Evolutionary conservation across 2,797 vertebrate genomes (phyloP).

Genomic region (Neoniphon sammara): DNA sequence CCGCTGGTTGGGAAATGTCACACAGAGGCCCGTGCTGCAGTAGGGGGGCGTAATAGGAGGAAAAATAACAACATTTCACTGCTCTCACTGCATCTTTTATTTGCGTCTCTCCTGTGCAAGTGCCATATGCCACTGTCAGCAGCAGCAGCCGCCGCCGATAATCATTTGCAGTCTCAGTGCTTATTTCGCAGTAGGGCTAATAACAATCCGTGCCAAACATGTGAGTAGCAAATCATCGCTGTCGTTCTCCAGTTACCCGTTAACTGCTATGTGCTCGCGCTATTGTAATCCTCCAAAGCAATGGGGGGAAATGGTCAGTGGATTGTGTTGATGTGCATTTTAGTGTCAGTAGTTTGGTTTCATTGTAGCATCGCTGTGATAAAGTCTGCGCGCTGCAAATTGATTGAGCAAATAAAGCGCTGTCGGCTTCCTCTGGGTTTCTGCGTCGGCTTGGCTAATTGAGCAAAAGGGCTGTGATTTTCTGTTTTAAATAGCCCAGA

Average conservation of each 20-base stretch:
- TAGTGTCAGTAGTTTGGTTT: conserved; percentile 49
- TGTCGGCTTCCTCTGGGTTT: conserved; percentile 52
- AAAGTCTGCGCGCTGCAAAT: conserved; percentile 18
- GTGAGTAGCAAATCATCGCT: conserved; percentile 84
- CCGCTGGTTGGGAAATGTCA: conserved; percentile 88
- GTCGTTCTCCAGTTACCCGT: conserved; percentile 64
- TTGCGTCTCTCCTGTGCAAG: conserved; percentile 61
- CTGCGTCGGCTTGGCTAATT: conserved; percentile 54
- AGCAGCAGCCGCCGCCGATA: conserved; percentile 60
- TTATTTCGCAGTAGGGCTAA: conserved; percentile 69
- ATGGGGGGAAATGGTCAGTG: conserved; percentile 46
- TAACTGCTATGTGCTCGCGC: conserved; percentile 55
- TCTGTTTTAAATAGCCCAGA: conserved; percentile 24
- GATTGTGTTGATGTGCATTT: conserved; percentile 57
- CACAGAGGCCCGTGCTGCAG: conserved; percentile 87
- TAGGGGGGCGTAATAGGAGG: conserved; percentile 81
- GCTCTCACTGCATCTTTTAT: conserved; percentile 71
- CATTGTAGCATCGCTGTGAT: conserved; percentile 30
- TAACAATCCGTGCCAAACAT: conserved; percentile 82
- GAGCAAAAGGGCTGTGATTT: conserved; percentile 30
- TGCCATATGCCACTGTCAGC: conserved; percentile 67
- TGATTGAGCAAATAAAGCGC: conserved; percentile 48
- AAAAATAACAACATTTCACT: conserved; percentile 76
- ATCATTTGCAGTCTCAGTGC: conserved; percentile 71
- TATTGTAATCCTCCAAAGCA: conserved; percentile 40